Evolutionary conservation across 2,113 vertebrate genomes (phyloP), one percentile per base, ranked within the genome.

Genomic region (Ornithorhynchus anatinus): DNA sequence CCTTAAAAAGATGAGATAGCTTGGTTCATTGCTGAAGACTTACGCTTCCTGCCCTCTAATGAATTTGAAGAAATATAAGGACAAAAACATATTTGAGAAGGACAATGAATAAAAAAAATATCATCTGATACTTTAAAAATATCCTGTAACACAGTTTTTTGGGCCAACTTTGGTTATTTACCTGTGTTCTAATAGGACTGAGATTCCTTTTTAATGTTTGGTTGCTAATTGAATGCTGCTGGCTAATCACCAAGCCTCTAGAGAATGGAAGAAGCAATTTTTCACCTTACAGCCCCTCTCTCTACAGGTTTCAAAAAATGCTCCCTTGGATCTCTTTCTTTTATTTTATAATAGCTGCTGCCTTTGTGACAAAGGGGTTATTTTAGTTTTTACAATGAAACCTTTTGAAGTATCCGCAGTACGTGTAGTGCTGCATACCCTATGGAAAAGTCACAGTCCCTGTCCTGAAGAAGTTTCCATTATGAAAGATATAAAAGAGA

Each of bases 141-240:
- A 47, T 29, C 25, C 48, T 8, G 67, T 42, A 2, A 1, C 59
- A 45, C 7, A 70, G 35, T 32, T 78, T 62, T 76, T 47, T 14
- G 45, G 53, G 45, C 20, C 50, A 60, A 14, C 40, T 51, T 43
- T 51, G 62, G 19, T 45, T 32, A 6, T 44, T 60, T 75, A 51
- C 68, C 64, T 77, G 67, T 68, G 29, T 39, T 58, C 62, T 75
- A 61, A 36, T 27, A 73, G 64, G 15, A 72, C 47, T 36, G 8
- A 67, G 23, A 6, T 69, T 65, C 48, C 25, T 72, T 84, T 65
- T 73, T 77, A 87, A 81, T 79, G 81, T 51, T 32, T 44, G 63
- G 10, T 72, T 83, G 45, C 33, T 80, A 42, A 84, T 35, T 79
- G 73, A 77, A 69, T 65, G 77, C 72, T 73, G 40, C 47, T 43